Evolutionary conservation across 2,888 invertebrate species (phyloP).

Genomic region (Sisyra terminalis): DNA sequence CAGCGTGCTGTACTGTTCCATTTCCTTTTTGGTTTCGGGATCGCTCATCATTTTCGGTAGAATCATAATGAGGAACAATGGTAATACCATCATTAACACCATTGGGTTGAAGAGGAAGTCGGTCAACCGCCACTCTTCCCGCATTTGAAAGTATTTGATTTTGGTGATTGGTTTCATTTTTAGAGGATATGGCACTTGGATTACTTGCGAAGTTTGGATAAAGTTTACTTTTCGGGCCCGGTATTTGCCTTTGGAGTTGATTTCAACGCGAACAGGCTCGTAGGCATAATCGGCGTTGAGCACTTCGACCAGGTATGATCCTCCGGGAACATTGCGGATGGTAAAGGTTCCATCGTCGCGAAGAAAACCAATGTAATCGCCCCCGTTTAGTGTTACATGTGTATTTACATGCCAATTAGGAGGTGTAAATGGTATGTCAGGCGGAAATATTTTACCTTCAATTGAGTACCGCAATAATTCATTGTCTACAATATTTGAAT

Average conservation of each 20-base stretch:
- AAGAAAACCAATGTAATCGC: constrained; percentile 74
- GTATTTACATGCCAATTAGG: constrained; percentile 63
- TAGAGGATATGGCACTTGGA: constrained; percentile 85
- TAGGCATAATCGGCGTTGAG: constrained; percentile 81
- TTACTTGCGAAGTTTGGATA: constrained; percentile 79
- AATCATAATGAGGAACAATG: constrained; percentile 76
- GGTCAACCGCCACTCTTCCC: constrained; percentile 94
- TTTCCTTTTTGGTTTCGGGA: constrained; percentile 91
- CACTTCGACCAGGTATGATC: constrained; percentile 89
- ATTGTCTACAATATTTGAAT: constrained; percentile 23
- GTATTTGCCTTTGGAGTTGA: constrained; percentile 93
- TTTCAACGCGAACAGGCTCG: constrained; percentile 91
- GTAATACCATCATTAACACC: constrained; percentile 96
- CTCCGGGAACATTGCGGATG: constrained; percentile 74
- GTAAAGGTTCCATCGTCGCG: constrained; percentile 84
- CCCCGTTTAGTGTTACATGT: constrained; percentile 71
- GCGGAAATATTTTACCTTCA: constrained; percentile 66
- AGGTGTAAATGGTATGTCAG: constrained; percentile 38
- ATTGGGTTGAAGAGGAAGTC: constrained; percentile 95
- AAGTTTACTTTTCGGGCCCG: constrained; percentile 88
- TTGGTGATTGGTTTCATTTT: constrained; percentile 69
- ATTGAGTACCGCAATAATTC: constrained; percentile 45
- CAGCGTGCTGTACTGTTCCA: constrained; percentile 75
- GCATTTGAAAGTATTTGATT: constrained; percentile 75
- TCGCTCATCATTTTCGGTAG: constrained; percentile 96